A percentile compares a stretch with the other conserved stretches of the same genome.
Evolutionary conservation across 2,797 vertebrate species (phyloP).

Genomic region (Fistularia tabacaria): DNA sequence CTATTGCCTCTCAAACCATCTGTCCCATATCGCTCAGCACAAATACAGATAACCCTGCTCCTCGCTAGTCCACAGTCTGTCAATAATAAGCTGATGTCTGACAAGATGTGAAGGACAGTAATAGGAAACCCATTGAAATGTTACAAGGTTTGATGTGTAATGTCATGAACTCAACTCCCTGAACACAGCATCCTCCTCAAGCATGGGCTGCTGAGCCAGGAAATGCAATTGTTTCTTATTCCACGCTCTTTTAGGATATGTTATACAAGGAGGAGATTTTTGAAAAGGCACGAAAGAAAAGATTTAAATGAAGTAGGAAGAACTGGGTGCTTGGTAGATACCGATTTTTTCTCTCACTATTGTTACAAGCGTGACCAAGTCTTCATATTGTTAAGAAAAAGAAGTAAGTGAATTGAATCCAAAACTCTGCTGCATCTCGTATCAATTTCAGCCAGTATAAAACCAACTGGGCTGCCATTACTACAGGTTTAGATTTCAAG

Average conservation of each 20-base stretch:
- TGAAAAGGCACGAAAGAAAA: too few species aligned
- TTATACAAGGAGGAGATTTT: too few species aligned
- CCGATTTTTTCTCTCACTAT: slow-evolving; percentile 49
- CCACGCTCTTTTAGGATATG: too few species aligned
- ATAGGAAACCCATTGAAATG: slow-evolving; percentile 62
- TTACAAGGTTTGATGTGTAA: slow-evolving; percentile 64
- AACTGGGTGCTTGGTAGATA: too few species aligned
- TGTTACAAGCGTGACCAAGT: slow-evolving; percentile 35
- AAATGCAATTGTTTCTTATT: slow-evolving; percentile 48
- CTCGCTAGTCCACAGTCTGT: slow-evolving; percentile 66
- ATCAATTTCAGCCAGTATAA: slow-evolving; percentile 33
- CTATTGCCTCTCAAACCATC: slow-evolving; percentile 51
- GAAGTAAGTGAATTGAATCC: slow-evolving; percentile 47
- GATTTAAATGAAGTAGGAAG: too few species aligned
- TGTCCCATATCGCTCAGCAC: slow-evolving; percentile 44
- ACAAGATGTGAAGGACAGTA: slow-evolving; percentile 57
- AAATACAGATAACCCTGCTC: slow-evolving; percentile 54
- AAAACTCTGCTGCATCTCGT: slow-evolving; percentile 49
- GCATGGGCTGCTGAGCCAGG: slow-evolving; percentile 42
- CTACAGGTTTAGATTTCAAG: slow-evolving; percentile 43
- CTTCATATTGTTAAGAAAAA: slow-evolving; percentile 31
- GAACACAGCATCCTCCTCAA: slow-evolving; percentile 60
- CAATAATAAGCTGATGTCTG: slow-evolving; percentile 63
- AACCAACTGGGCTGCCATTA: slow-evolving; percentile 13
- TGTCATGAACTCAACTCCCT: slow-evolving; percentile 52